A percentile compares a stretch with the other conserved stretches of the same genome.
Evolutionary conservation across 2,888 invertebrate genomes (phyloP).

Genomic region (Dysmachus trigonus): DNA sequence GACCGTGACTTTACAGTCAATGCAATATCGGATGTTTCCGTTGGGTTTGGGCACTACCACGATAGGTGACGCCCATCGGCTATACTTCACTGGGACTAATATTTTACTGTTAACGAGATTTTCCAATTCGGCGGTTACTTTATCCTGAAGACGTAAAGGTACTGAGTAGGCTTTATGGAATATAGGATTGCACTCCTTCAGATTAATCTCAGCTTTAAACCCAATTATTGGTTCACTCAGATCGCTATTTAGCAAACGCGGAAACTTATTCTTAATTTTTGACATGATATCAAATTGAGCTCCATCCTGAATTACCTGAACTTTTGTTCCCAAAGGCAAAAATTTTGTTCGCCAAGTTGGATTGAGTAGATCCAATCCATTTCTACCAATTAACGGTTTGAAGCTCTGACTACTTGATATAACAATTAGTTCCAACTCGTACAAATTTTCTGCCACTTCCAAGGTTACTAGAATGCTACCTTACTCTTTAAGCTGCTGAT

Average conservation of each 20-base stretch:
- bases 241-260: neutral
- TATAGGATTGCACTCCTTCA: too few relatives aligned
- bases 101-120: neutral
- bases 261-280: neutral
- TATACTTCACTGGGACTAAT: conserved; percentile 30
- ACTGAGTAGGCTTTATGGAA: too few relatives aligned
- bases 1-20: conserved; percentile 40
- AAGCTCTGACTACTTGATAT: neutral
- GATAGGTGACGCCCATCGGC: conserved; percentile 43
- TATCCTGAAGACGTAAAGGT: too few relatives aligned
- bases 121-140: neutral
- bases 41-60: conserved; percentile 43
- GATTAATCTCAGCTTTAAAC: too few relatives aligned
- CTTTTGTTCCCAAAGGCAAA: neutral
- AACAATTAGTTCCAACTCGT: neutral
- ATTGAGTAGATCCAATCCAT: neutral
- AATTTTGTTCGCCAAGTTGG: neutral
- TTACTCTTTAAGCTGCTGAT: neutral
- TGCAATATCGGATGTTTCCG: conserved; percentile 18
- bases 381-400: neutral
- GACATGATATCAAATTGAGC: neutral
- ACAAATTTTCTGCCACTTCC: neutral
- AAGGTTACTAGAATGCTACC: neutral
- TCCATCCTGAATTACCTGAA: neutral
- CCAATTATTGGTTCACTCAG: neutral